Percentiles rank a stretch among this genome's conserved stretches.
Conservation (phyloP, 2,113 vertebrate genomes). For the Nothoprocta perdicaria region DNA sequence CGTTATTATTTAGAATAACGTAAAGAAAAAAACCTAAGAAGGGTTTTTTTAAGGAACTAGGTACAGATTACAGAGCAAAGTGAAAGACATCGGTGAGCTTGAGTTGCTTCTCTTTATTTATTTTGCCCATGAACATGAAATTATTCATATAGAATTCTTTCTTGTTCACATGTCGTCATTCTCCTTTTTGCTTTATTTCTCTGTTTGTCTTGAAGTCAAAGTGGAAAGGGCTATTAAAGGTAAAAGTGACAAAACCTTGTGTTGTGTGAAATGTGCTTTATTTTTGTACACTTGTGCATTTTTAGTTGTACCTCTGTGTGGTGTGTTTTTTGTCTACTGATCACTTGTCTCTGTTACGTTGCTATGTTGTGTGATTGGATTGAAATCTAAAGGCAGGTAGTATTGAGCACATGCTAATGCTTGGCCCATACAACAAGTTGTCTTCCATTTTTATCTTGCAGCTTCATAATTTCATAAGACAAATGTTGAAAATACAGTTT, state of each 20-base stretch:
- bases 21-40: neutral
- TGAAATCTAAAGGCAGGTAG: neutral
- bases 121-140: neutral
- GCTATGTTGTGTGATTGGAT: neutral
- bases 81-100: neutral
- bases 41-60: neutral
- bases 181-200: constrained; percentile 70
- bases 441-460: constrained; percentile 12
- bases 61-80: neutral
- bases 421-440: neutral
- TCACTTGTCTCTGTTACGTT: neutral
- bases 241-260: constrained; percentile 68
- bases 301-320: constrained; percentile 51
- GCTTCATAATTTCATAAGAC: neutral
- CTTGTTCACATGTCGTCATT: constrained; percentile 30
- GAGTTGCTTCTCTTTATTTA: neutral
- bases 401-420: neutral
- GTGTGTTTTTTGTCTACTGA: neutral
- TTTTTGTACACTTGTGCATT: constrained; percentile 40
- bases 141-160: neutral
- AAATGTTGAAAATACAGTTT: neutral
- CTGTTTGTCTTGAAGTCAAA: constrained; percentile 82
- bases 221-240: constrained; percentile 87
- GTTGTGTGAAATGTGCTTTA: constrained; percentile 61
- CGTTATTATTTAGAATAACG: neutral